Percentiles rank a stretch among this genome's conserved stretches.
phyloP scores from a whole-genome alignment of 1,140 invertebrate genomes.

The Macrocentrus cingulum region DNA sequence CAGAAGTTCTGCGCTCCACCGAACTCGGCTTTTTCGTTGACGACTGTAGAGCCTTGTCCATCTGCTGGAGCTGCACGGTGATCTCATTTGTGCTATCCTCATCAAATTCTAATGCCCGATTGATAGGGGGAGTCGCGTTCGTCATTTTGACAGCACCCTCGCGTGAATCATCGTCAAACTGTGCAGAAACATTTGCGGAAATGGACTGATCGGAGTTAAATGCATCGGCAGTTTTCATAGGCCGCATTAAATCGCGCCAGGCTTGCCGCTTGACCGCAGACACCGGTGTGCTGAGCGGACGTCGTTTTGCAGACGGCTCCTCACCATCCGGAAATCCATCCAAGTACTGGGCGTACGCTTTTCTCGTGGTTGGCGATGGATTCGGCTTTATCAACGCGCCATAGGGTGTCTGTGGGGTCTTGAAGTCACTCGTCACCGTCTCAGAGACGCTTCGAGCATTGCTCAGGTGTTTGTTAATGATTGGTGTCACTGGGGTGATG shows the following conservation, averaged over 20 bases:
- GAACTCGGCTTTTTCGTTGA: conserved; percentile 42
- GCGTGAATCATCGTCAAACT: not conserved
- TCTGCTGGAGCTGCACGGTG: conserved; percentile 45
- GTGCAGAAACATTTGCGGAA: too few species aligned
- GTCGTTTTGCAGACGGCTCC: conserved; percentile 48
- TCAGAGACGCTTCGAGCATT: conserved; percentile 33
- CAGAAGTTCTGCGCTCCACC: conserved; percentile 40
- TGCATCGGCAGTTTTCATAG: too few species aligned
- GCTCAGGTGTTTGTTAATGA: conserved; percentile 48
- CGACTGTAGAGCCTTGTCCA: conserved; percentile 44
- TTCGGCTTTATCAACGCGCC: conserved; percentile 56
- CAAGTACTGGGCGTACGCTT: conserved; percentile 58
- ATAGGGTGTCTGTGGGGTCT: conserved; percentile 63
- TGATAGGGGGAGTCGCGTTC: conserved; percentile 29
- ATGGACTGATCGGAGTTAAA: too few species aligned
- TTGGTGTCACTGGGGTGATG: conserved; percentile 41
- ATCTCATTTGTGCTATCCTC: conserved; percentile 40
- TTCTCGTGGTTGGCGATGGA: conserved; percentile 58
- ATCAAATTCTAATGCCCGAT: conserved; percentile 35
- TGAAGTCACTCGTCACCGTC: conserved; percentile 51
- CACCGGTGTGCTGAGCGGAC: conserved; percentile 57
- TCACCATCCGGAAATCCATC: conserved; percentile 54
- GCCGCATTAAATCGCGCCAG: conserved; percentile 42
- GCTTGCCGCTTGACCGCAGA: conserved; percentile 57
- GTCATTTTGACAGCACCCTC: not conserved